Evolutionary conservation across 2,888 invertebrate species (phyloP).

Genomic region (Tipula vernalis): DNA sequence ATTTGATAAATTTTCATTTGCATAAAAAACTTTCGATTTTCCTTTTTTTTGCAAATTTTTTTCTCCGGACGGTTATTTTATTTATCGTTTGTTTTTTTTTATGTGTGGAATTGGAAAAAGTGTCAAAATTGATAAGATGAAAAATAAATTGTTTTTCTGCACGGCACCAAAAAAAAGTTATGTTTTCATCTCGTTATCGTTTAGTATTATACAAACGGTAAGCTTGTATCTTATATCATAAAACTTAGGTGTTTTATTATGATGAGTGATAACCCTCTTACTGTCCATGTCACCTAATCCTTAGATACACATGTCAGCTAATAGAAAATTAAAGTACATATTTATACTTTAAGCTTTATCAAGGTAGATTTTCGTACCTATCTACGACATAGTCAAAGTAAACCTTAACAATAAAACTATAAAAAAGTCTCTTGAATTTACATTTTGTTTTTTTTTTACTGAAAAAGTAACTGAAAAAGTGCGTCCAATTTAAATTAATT

Average conservation of each 20-base stretch:
- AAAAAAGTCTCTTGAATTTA: too few species aligned
- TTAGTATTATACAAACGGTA: background rate
- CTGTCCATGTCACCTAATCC: background rate
- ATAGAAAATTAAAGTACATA: background rate
- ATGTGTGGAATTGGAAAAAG: background rate
- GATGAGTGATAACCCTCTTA: background rate
- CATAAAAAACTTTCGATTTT: background rate
- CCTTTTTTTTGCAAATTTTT: background rate
- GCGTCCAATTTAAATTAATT: too few species aligned
- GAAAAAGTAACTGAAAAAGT: too few species aligned
- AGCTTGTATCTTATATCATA: background rate
- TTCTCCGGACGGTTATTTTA: background rate
- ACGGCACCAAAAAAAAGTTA: background rate
- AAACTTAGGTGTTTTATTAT: background rate
- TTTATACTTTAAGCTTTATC: background rate
- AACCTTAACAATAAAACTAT: too few species aligned
- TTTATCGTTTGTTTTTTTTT: background rate
- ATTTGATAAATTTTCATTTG: background rate
- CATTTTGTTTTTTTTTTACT: too few species aligned
- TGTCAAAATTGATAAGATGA: background rate
- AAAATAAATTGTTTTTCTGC: background rate
- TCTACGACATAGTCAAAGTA: too few species aligned
- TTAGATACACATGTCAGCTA: background rate
- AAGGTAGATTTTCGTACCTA: too few species aligned
- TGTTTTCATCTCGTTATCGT: background rate